Conservation (phyloP, 1,140 invertebrate genomes). For the Holotrichia oblita region DNA sequence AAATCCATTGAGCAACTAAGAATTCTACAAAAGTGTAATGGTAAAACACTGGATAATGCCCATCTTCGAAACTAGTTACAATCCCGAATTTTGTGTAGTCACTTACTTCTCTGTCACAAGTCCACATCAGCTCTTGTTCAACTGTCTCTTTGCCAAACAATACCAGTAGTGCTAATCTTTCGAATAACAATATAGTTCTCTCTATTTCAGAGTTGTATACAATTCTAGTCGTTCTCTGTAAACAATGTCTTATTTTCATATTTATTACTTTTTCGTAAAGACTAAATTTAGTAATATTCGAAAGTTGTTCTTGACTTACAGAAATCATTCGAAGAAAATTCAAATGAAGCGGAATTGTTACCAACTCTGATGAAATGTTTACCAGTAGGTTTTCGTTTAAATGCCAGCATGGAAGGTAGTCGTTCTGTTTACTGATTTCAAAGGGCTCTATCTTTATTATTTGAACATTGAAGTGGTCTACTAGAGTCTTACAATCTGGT, state of each 20-base stretch:
- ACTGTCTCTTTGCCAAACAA: background rate
- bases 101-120: background rate
- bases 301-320: background rate
- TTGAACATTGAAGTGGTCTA: background rate
- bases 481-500: background rate
- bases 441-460: background rate
- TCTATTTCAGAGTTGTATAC: background rate
- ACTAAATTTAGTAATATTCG: background rate
- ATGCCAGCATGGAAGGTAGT: background rate
- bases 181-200: background rate
- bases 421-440: background rate
- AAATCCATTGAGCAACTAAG: background rate
- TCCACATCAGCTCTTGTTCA: background rate
- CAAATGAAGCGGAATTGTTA: background rate
- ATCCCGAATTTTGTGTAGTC: background rate
- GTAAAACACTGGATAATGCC: background rate
- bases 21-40: background rate
- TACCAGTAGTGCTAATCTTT: background rate
- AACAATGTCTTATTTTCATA: background rate
- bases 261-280: background rate
- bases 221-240: background rate
- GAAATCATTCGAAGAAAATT: background rate
- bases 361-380: background rate
- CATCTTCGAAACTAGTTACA: background rate
- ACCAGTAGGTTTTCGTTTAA: background rate